A percentile compares a stretch with the other conserved stretches of the same genome.
Conservation (phyloP, 2,888 invertebrate genomes). For the Ormia ochracea region DNA sequence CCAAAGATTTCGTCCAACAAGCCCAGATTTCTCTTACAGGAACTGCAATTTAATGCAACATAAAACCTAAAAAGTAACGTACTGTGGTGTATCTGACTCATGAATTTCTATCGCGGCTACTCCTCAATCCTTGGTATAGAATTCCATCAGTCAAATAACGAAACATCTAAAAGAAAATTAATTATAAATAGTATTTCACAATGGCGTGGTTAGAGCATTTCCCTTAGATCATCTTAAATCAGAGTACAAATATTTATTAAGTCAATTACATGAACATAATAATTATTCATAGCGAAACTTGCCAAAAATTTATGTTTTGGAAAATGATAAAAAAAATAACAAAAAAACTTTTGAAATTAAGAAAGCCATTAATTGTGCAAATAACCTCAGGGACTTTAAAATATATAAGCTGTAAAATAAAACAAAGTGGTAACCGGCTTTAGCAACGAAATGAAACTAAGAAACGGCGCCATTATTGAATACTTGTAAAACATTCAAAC, state of each 20-base stretch:
- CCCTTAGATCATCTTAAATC: slow-evolving; percentile 26
- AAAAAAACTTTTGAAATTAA: slow-evolving; percentile 29
- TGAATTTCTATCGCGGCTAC: too few relatives aligned
- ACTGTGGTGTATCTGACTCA: too few relatives aligned
- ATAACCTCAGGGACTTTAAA: slow-evolving; percentile 45
- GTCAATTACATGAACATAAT: slow-evolving; percentile 46
- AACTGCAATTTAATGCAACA: too few relatives aligned
- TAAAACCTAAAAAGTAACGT: too few relatives aligned
- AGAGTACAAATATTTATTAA: slow-evolving; percentile 26
- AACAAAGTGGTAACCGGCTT: slow-evolving; percentile 10
- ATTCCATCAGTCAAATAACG: too few relatives aligned
- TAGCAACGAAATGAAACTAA: not conserved
- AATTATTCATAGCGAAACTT: slow-evolving; percentile 59
- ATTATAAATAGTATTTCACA: not conserved
- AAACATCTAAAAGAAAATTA: too few relatives aligned
- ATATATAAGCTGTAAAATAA: slow-evolving; percentile 13
- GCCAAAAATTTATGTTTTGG: slow-evolving; percentile 25
- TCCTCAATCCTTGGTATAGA: too few relatives aligned
- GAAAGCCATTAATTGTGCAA: slow-evolving; percentile 56
- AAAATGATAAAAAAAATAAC: not conserved
- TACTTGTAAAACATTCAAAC: not conserved
- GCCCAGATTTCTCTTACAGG: too few relatives aligned
- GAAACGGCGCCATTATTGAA: slow-evolving; percentile 1
- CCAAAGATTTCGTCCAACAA: too few relatives aligned
- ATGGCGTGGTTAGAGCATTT: slow-evolving; percentile 20